Evolutionary conservation across 2,888 invertebrate species (phyloP).

Genomic region (Platycheirus rosarum): DNA sequence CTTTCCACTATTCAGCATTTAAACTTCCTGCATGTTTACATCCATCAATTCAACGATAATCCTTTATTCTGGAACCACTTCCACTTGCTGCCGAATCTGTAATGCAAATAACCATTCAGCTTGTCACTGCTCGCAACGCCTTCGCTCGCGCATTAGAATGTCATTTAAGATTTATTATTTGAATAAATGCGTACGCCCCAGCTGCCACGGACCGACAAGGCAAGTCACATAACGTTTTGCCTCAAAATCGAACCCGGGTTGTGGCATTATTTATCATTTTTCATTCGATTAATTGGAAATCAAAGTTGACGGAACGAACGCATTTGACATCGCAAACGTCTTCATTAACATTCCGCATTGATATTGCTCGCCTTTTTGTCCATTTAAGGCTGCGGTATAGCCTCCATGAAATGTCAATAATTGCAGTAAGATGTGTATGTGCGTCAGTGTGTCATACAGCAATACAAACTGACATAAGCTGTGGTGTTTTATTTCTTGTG

Average conservation of each 20-base stretch:
- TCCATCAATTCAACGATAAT: conserved; percentile 18
- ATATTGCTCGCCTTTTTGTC: conserved; percentile 72
- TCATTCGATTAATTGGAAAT: conserved; percentile 73
- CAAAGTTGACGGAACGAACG: conserved; percentile 69
- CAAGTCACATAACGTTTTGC: neutral
- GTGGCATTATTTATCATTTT: conserved; percentile 67
- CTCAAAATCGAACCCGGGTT: neutral
- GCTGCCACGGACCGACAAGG: conserved; percentile 7
- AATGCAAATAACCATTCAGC: conserved; percentile 51
- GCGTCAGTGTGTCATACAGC: conserved; percentile 40
- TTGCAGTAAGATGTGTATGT: conserved; percentile 49
- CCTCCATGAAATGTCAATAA: conserved; percentile 68
- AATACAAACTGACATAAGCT: conserved; percentile 2
- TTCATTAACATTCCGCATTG: conserved; percentile 73
- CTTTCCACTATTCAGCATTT: no score
- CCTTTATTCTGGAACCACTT: neutral
- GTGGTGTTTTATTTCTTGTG: conserved; percentile 23
- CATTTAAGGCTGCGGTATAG: conserved; percentile 52
- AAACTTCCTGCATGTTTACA: no score
- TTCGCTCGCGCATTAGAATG: conserved; percentile 45
- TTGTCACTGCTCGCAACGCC: conserved; percentile 42
- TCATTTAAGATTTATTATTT: conserved; percentile 57
- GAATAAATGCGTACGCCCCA: conserved; percentile 34
- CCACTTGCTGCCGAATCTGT: neutral
- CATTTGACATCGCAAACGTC: conserved; percentile 72